phyloP scores from a whole-genome alignment of 2,797 vertebrate genomes.

The Denticeps clupeoides region DNA sequence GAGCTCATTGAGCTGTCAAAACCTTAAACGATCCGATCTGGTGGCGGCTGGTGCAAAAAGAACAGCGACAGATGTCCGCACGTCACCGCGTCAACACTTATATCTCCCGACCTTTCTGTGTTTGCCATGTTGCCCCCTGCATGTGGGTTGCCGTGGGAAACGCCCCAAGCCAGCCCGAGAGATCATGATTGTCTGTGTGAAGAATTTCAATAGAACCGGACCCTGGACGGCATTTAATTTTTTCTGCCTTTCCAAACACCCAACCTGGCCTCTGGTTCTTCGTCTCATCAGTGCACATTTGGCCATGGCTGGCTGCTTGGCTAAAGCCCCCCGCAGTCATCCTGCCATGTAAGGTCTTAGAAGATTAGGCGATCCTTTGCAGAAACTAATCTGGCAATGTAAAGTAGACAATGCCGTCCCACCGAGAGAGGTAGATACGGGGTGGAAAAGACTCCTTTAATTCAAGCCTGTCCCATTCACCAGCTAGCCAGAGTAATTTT shows the following conservation, averaged over 20 bases:
- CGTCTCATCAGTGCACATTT: constrained; percentile 48
- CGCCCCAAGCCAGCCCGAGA: constrained; percentile 49
- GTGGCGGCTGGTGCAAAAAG: constrained; percentile 15
- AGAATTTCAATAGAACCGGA: constrained; percentile 38
- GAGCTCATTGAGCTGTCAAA: constrained; percentile 39
- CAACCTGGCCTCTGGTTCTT: constrained; percentile 14
- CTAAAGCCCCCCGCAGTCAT: constrained; percentile 58
- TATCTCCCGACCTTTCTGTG: constrained; percentile 7
- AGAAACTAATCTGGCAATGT: constrained; percentile 57
- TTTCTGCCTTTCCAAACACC: background rate
- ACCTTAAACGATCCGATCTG: constrained; percentile 25
- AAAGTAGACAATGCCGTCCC: constrained; percentile 49
- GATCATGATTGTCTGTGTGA: constrained; percentile 9
- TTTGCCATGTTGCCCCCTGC: constrained; percentile 7
- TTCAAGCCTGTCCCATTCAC: background rate
- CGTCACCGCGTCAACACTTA: constrained; percentile 6
- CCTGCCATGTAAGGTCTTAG: constrained; percentile 52
- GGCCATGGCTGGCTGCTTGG: constrained; percentile 52
- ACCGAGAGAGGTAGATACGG: constrained; percentile 29
- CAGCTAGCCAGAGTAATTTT: background rate
- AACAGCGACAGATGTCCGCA: constrained; percentile 11
- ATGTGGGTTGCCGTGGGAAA: constrained; percentile 58
- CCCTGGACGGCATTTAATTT: constrained; percentile 8
- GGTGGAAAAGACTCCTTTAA: background rate
- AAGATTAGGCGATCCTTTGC: constrained; percentile 61